Evolutionary conservation across 2,113 vertebrate species (phyloP), one percentile per base, ranked within the genome.

Genomic region (Anoplopoma fimbria): DNA sequence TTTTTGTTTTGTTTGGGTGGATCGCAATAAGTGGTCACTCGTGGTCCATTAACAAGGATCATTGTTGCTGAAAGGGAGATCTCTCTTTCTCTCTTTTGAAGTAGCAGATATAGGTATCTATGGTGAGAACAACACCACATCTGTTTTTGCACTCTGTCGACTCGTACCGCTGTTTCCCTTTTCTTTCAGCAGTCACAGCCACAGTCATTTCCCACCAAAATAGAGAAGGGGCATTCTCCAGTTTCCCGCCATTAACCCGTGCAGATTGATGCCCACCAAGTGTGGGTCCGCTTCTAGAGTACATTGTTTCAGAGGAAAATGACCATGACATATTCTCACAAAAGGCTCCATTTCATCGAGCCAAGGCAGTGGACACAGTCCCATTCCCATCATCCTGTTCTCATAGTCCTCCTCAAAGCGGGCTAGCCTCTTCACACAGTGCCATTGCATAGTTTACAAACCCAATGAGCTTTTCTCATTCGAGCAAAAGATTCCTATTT

Each of bases 1-100:
- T 97, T 97, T 97, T 95, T 92, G 95, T 96, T 96, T 96, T 95
- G 96, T 95, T 95, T 94, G 94, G 96, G 93, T 92, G 95, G 95
- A 95, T 96, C 94, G 93, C 93, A 95, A 95, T 95, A 94, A 96
- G 95, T 85, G 92, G 94, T 96, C 95, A 95, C 91, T 95, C 90
- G 49, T 76, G 89, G 95, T 95, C 95, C 95, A 96, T 97, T 96
- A 96, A 94, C 94, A 79, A 38, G 93, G 89, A 94, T 94, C 93
- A 91, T 94, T 91, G 93, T 79, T 74, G 62, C 75, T 65, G 70
- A 93, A 87, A 86, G 81, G 65, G 91, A 95, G 89, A 84, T 79
- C 76, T 80, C 81, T 92, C 33, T 80, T 68, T 72, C 60, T 79
- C 33, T 83, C 57, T 70, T 81, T 69, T 69, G 63, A 93, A 91